Evolutionary conservation across 2,888 invertebrate genomes (phyloP).

Genomic region (Oscheius sp.): DNA sequence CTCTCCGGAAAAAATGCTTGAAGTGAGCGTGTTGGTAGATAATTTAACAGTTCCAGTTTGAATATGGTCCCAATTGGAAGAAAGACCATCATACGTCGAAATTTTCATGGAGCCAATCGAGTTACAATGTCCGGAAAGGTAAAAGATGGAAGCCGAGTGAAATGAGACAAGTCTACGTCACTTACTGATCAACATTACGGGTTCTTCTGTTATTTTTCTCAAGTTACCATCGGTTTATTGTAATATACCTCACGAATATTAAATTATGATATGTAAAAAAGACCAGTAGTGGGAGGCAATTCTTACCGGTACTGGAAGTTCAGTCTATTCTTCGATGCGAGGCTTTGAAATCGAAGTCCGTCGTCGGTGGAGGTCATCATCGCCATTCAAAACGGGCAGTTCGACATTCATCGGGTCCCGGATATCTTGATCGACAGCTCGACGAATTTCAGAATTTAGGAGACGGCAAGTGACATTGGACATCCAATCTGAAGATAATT

Average conservation of each 20-base stretch:
- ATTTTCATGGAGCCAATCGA: slow-evolving; percentile 10
- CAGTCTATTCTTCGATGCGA: no score
- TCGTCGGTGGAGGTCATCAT: no score
- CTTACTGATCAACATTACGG: not conserved
- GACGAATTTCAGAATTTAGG: not conserved
- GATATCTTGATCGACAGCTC: not conserved
- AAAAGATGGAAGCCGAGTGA: slow-evolving; percentile 2
- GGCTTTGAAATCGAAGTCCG: no score
- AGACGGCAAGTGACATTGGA: slow-evolving; percentile 2
- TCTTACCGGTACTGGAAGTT: no score
- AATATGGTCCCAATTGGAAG: slow-evolving; percentile 27
- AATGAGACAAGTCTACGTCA: slow-evolving; percentile 12
- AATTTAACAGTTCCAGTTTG: not conserved
- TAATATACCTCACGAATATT: no score
- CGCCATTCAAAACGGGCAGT: no score
- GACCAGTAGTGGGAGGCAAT: no score
- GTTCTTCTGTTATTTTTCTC: not conserved
- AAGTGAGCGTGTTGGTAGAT: slow-evolving; percentile 5
- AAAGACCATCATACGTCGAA: slow-evolving; percentile 3
- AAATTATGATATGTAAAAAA: no score
- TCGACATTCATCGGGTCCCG: not conserved
- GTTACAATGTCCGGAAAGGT: slow-evolving; percentile 1
- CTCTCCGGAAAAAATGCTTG: slow-evolving; percentile 41
- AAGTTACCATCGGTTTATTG: no score
- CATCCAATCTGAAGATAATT: not conserved